A percentile compares a stretch with the other conserved stretches of the same genome.
Conservation (phyloP, 2,797 vertebrate species). For the Neosalanx taihuensis region DNA sequence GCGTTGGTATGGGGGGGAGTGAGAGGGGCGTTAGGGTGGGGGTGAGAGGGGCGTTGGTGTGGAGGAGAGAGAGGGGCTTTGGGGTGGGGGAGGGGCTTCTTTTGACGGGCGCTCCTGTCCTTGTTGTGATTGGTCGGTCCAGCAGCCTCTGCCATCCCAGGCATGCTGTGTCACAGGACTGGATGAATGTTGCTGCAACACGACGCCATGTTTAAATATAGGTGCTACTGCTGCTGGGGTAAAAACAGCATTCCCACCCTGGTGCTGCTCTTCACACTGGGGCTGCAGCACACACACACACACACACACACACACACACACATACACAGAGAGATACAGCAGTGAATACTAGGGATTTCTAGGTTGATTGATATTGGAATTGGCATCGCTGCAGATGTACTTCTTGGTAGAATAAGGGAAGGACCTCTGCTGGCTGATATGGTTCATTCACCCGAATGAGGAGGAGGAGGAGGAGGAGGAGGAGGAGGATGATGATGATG, state of each 20-base stretch:
- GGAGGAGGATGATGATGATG: neutral
- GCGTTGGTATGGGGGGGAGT: neutral
- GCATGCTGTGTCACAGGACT: constrained; percentile 37
- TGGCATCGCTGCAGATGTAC: neutral
- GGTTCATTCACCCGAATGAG: constrained; percentile 23
- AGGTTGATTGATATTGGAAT: neutral
- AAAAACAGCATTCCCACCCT: constrained; percentile 59
- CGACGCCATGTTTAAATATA: constrained; percentile 50
- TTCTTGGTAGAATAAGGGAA: constrained; percentile 15
- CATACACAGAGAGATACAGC: too few relatives aligned
- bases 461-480: constrained; percentile 9
- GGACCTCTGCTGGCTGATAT: constrained; percentile 59
- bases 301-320: too few relatives aligned
- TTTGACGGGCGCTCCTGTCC: constrained; percentile 19
- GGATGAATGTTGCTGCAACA: constrained; percentile 38
- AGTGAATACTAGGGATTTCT: too few relatives aligned
- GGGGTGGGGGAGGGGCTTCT: neutral
- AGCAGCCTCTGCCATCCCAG: constrained; percentile 47
- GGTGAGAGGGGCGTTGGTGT: neutral
- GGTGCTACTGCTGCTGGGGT: constrained; percentile 39
- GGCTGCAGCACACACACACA: constrained; percentile 10
- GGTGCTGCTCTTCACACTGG: constrained; percentile 53
- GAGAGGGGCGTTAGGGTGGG: too few relatives aligned
- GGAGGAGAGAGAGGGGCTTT: neutral
- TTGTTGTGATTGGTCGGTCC: constrained; percentile 50